phyloP scores from a whole-genome alignment of 2,113 vertebrate genomes.

The Aphelocoma coerulescens region DNA sequence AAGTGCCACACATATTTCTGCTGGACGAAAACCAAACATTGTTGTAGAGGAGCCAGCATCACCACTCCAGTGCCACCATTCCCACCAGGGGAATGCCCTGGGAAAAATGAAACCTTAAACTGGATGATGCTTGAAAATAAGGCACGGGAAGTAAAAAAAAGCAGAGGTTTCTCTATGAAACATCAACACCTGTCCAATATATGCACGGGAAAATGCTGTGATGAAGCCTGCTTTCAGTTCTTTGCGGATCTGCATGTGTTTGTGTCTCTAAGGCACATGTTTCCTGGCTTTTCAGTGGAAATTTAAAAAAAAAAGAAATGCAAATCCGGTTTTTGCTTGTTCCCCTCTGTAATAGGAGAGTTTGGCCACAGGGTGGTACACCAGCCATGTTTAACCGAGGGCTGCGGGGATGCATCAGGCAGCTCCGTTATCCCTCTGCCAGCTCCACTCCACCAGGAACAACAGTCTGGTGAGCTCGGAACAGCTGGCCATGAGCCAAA shows the following conservation, averaged over 20 bases:
- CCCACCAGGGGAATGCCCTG: background rate
- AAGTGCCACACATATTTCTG: background rate
- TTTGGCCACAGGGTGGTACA: conserved; percentile 91
- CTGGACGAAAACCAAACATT: background rate
- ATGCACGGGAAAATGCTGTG: background rate
- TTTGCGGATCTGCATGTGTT: background rate
- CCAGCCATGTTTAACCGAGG: conserved; percentile 79
- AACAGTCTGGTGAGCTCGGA: conserved; percentile 75
- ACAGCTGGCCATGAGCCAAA: conserved; percentile 67
- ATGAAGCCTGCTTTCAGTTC: conserved; percentile 8
- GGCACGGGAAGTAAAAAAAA: background rate
- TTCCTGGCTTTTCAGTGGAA: background rate
- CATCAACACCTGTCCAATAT: background rate
- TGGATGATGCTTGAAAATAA: background rate
- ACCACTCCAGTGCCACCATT: background rate
- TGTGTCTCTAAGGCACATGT: background rate
- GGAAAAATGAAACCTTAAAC: background rate
- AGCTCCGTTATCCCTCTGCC: conserved; percentile 69
- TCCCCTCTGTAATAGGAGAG: conserved; percentile 79
- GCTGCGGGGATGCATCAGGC: conserved; percentile 71
- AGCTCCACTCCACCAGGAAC: conserved; percentile 69
- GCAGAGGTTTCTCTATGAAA: background rate
- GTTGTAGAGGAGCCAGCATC: background rate
- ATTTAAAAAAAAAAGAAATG: background rate
- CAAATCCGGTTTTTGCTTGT: background rate